Evolutionary conservation across 2,888 invertebrate genomes (phyloP).

Genomic region (Phanerotoma sp.): DNA sequence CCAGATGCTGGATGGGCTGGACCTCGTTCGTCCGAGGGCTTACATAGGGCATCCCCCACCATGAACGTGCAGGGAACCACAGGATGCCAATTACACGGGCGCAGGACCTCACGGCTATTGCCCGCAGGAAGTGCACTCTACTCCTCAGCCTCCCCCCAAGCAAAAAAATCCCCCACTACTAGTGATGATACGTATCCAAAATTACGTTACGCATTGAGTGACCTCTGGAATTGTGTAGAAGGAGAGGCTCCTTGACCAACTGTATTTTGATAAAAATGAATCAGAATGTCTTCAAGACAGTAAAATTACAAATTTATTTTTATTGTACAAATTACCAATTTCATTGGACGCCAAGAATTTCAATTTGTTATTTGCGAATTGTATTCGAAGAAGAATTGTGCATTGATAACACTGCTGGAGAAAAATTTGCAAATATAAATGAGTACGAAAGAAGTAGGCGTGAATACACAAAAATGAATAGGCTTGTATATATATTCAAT

Average conservation of each 20-base stretch:
- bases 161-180: constrained; percentile 15
- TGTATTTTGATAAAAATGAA: constrained; percentile 22
- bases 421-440: background rate
- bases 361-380: too few relatives aligned
- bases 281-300: constrained; percentile 1
- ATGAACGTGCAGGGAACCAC: constrained; percentile 41
- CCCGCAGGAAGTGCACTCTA: constrained; percentile 49
- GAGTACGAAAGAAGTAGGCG: constrained; percentile 16
- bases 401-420: too few relatives aligned
- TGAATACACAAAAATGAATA: constrained; percentile 23
- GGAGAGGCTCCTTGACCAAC: constrained; percentile 9
- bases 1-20: constrained; percentile 57
- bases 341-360: too few relatives aligned
- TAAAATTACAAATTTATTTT: constrained; percentile 19
- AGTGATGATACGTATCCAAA: constrained; percentile 12
- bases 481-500: background rate
- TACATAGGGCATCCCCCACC: constrained; percentile 57
- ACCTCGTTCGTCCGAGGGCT: constrained; percentile 55
- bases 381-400: too few relatives aligned
- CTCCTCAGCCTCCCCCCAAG: constrained; percentile 8
- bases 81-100: constrained; percentile 54
- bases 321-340: background rate
- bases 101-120: constrained; percentile 34
- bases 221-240: constrained; percentile 4
- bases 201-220: constrained; percentile 16